Conservation (phyloP, 2,797 vertebrate species). For the Artibeus jamaicensis region DNA sequence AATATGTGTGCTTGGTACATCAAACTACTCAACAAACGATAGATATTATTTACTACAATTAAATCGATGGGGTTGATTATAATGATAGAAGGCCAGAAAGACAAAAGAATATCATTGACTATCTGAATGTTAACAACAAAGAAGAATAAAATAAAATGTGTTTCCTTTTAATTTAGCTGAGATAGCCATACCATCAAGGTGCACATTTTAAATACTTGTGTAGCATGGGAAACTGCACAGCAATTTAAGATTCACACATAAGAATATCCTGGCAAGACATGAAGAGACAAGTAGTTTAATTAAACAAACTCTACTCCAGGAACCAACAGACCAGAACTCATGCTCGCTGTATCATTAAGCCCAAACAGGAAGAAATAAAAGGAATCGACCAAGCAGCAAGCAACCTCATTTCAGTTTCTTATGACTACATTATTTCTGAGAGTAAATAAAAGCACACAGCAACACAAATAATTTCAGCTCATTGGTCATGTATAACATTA, state of each 20-base stretch:
- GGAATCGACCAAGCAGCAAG: conserved; percentile 48
- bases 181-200: background rate
- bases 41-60: background rate
- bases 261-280: conserved; percentile 9
- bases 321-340: conserved; percentile 49
- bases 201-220: background rate
- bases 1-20: background rate
- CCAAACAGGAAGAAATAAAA: conserved; percentile 45
- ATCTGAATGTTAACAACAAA: background rate
- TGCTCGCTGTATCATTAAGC: conserved; percentile 28
- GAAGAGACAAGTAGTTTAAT: conserved; percentile 59
- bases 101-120: background rate
- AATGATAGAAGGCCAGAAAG: background rate
- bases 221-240: background rate
- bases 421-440: conserved; percentile 49
- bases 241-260: background rate
- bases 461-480: conserved; percentile 2
- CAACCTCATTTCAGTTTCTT: conserved; percentile 55
- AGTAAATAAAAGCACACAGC: conserved; percentile 51
- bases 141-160: background rate
- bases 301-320: conserved; percentile 58
- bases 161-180: background rate
- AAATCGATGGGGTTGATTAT: background rate
- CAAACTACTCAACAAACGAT: background rate
- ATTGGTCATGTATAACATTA: background rate